A percentile compares a stretch with the other conserved stretches of the same genome.
Evolutionary conservation across 2,113 vertebrate genomes (phyloP).

Genomic region (Onychostruthus taczanowskii): DNA sequence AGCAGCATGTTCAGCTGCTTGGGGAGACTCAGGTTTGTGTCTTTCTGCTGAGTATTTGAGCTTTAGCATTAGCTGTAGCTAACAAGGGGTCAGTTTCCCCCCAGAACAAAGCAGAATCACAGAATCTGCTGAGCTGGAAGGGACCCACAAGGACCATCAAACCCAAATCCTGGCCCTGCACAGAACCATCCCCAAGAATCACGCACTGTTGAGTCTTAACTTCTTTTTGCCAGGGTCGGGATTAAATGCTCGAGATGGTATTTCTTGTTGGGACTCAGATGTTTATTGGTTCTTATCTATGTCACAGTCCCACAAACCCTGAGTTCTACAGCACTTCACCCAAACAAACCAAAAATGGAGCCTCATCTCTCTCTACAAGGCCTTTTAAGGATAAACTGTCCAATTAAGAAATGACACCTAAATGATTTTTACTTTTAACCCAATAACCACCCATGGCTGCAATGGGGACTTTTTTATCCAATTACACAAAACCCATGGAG

Average conservation of each 20-base stretch:
- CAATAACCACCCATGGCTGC: background rate
- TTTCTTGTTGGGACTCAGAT: background rate
- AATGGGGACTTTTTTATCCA: background rate
- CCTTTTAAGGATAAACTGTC: background rate
- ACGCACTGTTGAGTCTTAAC: background rate
- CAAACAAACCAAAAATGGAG: background rate
- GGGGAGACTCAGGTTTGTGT: background rate
- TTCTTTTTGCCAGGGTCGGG: accelerated
- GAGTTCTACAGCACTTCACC: background rate
- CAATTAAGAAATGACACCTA: background rate
- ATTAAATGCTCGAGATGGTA: background rate
- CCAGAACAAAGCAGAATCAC: background rate
- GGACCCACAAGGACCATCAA: background rate
- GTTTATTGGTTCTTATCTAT: background rate
- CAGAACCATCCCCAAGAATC: background rate
- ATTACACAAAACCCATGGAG: background rate
- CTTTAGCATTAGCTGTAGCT: background rate
- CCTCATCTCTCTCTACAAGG: background rate
- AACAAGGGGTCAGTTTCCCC: background rate
- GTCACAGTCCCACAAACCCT: background rate
- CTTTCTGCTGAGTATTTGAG: background rate
- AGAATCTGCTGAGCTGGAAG: background rate
- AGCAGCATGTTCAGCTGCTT: background rate
- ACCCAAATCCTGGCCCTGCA: background rate
- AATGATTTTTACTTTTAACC: background rate